Percentiles rank a stretch among this genome's conserved stretches.
phyloP scores from a whole-genome alignment of 2,797 vertebrate genomes.

The Serranus cabrilla region DNA sequence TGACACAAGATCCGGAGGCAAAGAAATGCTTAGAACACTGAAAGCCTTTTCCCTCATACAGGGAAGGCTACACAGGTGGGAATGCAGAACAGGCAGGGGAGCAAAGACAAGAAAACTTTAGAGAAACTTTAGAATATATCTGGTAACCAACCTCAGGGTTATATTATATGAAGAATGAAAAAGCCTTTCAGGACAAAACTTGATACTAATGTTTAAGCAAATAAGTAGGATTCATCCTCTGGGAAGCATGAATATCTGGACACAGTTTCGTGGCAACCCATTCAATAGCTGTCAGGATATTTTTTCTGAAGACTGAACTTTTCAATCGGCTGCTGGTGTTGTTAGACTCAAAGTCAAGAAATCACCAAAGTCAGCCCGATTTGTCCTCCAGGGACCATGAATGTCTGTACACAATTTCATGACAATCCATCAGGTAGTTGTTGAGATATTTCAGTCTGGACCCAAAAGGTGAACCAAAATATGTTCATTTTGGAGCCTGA shows the following conservation, averaged over 20 bases:
- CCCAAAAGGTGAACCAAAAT: background rate
- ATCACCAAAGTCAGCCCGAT: background rate
- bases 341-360: too few relatives aligned
- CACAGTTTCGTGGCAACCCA: background rate
- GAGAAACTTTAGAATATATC: conserved; percentile 2
- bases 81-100: background rate
- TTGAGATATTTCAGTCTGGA: background rate
- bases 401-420: background rate
- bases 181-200: background rate
- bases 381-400: background rate
- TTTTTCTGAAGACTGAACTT: too few relatives aligned
- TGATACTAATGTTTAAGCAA: background rate
- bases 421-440: too few relatives aligned
- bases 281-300: background rate
- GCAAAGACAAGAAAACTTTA: conserved; percentile 1
- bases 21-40: conserved; percentile 4
- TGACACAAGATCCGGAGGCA: conserved; percentile 11
- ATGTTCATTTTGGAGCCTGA: too few relatives aligned
- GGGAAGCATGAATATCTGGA: background rate
- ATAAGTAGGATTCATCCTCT: background rate
- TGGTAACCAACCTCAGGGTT: background rate
- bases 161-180: conserved; percentile 14
- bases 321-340: too few relatives aligned
- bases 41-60: background rate
- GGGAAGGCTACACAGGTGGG: background rate